Conservation (phyloP, 2,797 vertebrate genomes). For the Pipistrellus pipistrellus region DNA sequence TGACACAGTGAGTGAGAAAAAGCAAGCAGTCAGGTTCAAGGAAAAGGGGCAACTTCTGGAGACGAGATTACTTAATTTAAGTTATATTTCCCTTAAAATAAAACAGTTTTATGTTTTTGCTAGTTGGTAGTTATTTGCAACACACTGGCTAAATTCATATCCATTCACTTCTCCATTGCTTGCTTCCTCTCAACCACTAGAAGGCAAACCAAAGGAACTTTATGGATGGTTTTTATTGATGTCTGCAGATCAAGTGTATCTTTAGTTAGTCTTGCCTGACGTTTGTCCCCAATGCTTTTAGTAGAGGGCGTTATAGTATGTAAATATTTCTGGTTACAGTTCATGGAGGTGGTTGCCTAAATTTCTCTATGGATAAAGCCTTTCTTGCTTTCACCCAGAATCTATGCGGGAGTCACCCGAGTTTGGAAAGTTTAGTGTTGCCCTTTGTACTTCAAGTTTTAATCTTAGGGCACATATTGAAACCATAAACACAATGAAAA, state of each 20-base stretch:
- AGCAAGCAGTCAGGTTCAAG: slow-evolving; percentile 32
- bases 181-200: not conserved
- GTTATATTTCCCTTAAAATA: too few relatives aligned
- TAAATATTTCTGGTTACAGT: slow-evolving; percentile 50
- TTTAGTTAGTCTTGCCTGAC: slow-evolving; percentile 37
- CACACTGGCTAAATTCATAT: not conserved
- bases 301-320: not conserved
- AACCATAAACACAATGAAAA: slow-evolving; percentile 89
- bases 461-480: slow-evolving; percentile 89
- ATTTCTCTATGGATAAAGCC: slow-evolving; percentile 58
- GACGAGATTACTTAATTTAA: not conserved
- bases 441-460: slow-evolving; percentile 84
- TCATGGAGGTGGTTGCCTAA: slow-evolving; percentile 14
- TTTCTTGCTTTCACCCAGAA: slow-evolving; percentile 51
- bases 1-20: slow-evolving; percentile 66
- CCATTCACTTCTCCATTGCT: not conserved
- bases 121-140: slow-evolving; percentile 57
- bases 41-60: slow-evolving; percentile 46
- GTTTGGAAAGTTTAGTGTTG: slow-evolving; percentile 52
- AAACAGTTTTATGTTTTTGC: not conserved
- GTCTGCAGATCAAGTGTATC: not conserved
- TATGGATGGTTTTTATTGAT: not conserved
- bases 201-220: slow-evolving; percentile 47
- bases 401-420: slow-evolving; percentile 13
- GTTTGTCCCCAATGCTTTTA: not conserved